These are phyloP conservation scores for Augochlorella aurata DNA, from an alignment of 2,888 invertebrate species.

Conservation along the genomic window DNA sequence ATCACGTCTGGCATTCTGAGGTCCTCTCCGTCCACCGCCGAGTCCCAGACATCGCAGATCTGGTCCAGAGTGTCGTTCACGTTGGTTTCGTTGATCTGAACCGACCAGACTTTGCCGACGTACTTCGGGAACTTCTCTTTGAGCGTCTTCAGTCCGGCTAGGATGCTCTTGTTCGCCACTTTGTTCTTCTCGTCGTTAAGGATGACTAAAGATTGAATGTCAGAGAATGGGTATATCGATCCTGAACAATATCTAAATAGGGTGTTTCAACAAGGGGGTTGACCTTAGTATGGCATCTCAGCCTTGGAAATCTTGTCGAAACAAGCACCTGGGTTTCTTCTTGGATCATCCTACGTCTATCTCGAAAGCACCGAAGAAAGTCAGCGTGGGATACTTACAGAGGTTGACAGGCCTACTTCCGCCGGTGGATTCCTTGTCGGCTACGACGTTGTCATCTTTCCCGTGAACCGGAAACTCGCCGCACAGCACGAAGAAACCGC, in stretches of 20 bases:
- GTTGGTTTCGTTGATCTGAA: slow-evolving; percentile 72
- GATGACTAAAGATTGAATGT: slow-evolving; percentile 67
- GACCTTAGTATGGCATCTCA: too few relatives aligned
- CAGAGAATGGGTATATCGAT: background rate
- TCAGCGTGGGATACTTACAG: slow-evolving; percentile 61
- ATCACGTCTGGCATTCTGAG: slow-evolving; percentile 90
- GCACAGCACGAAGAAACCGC: slow-evolving; percentile 11
- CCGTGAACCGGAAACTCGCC: background rate
- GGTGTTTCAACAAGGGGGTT: too few relatives aligned
- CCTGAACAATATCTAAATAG: too few relatives aligned
- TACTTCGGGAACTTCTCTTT: slow-evolving; percentile 68
- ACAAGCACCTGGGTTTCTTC: too few relatives aligned
- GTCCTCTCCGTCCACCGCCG: slow-evolving; percentile 81
- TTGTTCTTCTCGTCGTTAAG: slow-evolving; percentile 75
- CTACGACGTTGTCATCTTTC: background rate
- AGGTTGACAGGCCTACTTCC: slow-evolving; percentile 70
- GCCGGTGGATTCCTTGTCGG: background rate
- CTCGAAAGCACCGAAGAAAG: background rate
- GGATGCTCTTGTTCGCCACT: slow-evolving; percentile 75
- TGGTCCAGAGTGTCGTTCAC: slow-evolving; percentile 68
- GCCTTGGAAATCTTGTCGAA: too few relatives aligned
- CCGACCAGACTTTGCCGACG: slow-evolving; percentile 71
- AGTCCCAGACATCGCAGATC: slow-evolving; percentile 74
- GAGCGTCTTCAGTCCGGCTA: slow-evolving; percentile 70
- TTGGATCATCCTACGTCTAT: background rate